Percentiles rank a stretch among this genome's conserved stretches.
Evolutionary conservation across 2,888 invertebrate genomes (phyloP).

Genomic region (Galerucella calmariensis): DNA sequence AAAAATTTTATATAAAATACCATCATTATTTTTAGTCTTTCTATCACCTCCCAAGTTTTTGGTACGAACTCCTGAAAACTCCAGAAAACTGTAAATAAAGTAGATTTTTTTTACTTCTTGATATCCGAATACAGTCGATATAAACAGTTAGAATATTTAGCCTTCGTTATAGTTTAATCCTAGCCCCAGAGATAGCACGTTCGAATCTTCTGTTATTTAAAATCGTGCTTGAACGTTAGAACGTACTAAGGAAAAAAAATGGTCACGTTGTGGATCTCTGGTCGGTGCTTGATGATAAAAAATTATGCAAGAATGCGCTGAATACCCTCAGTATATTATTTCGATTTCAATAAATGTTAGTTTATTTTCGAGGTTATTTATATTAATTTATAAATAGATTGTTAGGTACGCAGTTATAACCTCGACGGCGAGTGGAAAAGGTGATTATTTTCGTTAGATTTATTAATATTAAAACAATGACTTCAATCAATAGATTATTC

Average conservation of each 20-base stretch:
- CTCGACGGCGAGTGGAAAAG: neutral
- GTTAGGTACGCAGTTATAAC: neutral
- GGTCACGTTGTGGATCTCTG: constrained; percentile 20
- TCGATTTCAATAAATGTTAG: constrained; percentile 18
- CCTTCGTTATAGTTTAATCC: constrained; percentile 19
- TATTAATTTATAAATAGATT: constrained; percentile 16
- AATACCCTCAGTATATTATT: constrained; percentile 13
- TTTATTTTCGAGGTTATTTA: constrained; percentile 14
- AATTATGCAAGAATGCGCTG: constrained; percentile 24
- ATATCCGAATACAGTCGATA: neutral
- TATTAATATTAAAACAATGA: neutral
- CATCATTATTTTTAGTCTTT: no score
- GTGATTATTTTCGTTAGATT: neutral
- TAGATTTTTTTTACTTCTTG: no score
- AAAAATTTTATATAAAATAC: no score
- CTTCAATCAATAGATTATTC: neutral
- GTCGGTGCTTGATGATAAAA: constrained; percentile 16
- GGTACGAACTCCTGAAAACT: no score
- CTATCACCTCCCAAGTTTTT: no score
- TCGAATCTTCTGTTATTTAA: constrained; percentile 22
- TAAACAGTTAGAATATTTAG: neutral
- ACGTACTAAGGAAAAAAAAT: constrained; percentile 10
- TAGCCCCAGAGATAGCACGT: constrained; percentile 21
- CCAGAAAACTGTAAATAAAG: no score
- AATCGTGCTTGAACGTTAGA: constrained; percentile 18